phyloP scores from a whole-genome alignment of 2,888 invertebrate species.

The Papilio demoleus region DNA sequence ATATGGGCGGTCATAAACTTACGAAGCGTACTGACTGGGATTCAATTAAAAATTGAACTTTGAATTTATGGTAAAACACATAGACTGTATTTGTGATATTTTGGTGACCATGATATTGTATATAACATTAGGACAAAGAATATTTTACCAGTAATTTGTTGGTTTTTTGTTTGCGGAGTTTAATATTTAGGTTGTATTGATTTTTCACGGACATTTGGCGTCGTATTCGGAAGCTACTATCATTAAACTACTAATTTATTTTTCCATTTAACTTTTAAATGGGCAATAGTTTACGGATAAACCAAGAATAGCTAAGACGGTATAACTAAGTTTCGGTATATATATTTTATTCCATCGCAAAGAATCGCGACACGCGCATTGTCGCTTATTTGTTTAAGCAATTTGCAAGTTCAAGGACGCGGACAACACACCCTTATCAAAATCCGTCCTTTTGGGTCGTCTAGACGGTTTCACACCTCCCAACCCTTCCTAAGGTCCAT shows the following conservation, averaged over 20 bases:
- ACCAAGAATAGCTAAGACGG: not conserved
- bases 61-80: not conserved
- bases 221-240: not conserved
- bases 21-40: constrained; percentile 16
- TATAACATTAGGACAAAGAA: not conserved
- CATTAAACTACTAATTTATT: not conserved
- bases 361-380: constrained; percentile 52
- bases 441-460: constrained; percentile 67
- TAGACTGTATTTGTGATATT: not conserved
- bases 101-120: not conserved
- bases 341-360: not conserved
- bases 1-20: constrained; percentile 48
- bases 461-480: constrained; percentile 80
- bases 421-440: constrained; percentile 74
- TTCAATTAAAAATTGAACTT: constrained; percentile 32
- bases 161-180: not conserved
- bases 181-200: not conserved
- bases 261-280: not conserved
- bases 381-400: constrained; percentile 77
- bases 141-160: not conserved
- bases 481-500: constrained; percentile 71
- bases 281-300: not conserved
- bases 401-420: constrained; percentile 79
- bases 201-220: not conserved
- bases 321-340: not conserved